Base-by-base conservation (phyloP, 2,113 vertebrate species). In the Vulpes lagopus region DNA sequence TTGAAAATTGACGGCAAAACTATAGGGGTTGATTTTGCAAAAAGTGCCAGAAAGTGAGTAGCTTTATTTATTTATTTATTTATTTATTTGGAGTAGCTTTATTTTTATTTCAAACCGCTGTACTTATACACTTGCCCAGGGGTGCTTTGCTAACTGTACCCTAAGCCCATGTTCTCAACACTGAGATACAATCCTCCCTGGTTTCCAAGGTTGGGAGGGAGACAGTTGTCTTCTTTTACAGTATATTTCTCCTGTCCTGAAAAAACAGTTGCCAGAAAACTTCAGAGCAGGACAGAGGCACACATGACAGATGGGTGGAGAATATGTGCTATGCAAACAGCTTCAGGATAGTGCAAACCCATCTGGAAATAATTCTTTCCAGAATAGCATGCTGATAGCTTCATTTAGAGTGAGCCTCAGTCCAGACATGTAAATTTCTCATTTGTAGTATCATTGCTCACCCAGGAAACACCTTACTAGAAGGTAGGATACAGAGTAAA, bases 1-100 rank as follows among this genome's bases (percentile, higher is more conserved):
- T 98, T 99, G 92, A 99, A 99, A 98, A 99, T 99, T 89, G 99
- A 99, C 97, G 99, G 99, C 73, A 99, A 99, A 99, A 99, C 99
- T 81, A 99, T 99, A 92, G 99, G 99, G 23, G 99, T 99, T 95
- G 99, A 99, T 98, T 99, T 99, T 98, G 99, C 99, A 65, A 99
- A 99, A 98, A 99, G 99, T 98, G 99, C 99, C 92, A 99, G 99
- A 98, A 99, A 99, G 99, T 99, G 97, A 99, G 99, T 99, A 74
- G 30, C 38, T 65, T 73, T 5, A 9, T 78, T 78, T 35, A 35
- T 65, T 95, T 97, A 27, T 69, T 95, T 85, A 2, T 35, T 35
- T 35, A 2, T 35, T 35, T 35, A 35, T 35, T 35, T 35, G 99
- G 97, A 99, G 99, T 99, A 74, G 30, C 38, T 65, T 73, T 5